phyloP scores from a whole-genome alignment of 2,797 vertebrate species.

The Mionectes olivaceus region DNA sequence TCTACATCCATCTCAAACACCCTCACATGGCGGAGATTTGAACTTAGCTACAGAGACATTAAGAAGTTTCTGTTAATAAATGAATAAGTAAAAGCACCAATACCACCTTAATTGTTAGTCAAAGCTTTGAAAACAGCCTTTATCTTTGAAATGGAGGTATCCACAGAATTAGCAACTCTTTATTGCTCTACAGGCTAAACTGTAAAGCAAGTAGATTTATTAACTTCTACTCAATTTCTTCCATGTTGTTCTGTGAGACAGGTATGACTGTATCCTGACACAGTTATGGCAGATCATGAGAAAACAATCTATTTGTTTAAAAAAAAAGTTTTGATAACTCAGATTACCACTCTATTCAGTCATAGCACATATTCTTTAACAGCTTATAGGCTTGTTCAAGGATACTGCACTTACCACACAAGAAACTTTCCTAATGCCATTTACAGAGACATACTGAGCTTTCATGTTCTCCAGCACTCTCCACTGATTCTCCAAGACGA shows the following conservation, averaged over 20 bases:
- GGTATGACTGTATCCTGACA: background rate
- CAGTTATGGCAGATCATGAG: background rate
- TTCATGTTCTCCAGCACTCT: constrained; percentile 97
- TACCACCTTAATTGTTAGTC: background rate
- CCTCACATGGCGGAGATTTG: constrained; percentile 92
- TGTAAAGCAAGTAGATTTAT: background rate
- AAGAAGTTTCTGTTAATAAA: background rate
- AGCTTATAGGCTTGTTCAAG: background rate
- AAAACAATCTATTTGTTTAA: background rate
- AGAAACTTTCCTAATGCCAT: constrained; percentile 94
- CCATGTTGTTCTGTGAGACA: background rate
- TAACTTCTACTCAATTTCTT: background rate
- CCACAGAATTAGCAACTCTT: background rate
- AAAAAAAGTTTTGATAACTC: background rate
- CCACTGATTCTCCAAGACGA: constrained; percentile 90
- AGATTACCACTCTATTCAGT: background rate
- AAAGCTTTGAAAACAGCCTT: background rate
- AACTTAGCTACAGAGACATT: constrained; percentile 85
- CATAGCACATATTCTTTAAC: background rate
- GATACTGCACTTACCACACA: constrained; percentile 88
- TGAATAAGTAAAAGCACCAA: background rate
- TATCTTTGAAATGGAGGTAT: background rate
- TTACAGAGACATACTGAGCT: constrained; percentile 94
- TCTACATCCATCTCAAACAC: constrained; percentile 99
- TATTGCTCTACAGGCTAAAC: background rate